Conservation (phyloP, 2,888 invertebrate genomes). For the Limnephilus marmoratus region DNA sequence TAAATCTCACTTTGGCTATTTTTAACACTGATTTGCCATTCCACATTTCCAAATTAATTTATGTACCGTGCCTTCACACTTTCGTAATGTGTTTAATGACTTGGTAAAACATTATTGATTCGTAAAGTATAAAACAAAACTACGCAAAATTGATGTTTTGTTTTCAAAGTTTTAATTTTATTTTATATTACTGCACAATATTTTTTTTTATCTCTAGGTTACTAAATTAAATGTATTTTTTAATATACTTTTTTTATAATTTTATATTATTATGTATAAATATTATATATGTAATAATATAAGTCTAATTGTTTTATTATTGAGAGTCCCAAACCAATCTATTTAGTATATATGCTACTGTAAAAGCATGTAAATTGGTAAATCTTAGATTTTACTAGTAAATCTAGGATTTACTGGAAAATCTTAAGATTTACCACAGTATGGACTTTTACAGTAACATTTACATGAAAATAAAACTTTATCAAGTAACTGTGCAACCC, state of each 20-base stretch:
- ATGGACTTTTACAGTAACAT: no score
- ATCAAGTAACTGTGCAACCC: no score
- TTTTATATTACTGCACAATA: neutral
- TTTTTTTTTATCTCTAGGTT: neutral
- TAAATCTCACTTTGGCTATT: neutral
- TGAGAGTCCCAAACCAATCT: neutral
- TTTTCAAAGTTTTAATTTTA: neutral
- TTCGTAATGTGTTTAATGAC: neutral
- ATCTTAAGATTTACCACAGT: no score
- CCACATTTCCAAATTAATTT: neutral
- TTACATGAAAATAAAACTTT: no score
- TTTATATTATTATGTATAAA: neutral
- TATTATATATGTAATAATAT: neutral
- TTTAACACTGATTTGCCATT: neutral
- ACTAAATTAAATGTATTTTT: neutral
- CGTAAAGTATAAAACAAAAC: neutral
- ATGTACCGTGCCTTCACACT: neutral
- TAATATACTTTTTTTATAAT: neutral
- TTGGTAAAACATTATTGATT: neutral
- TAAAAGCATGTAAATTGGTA: no score
- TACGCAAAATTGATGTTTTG: neutral
- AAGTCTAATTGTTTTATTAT: neutral
- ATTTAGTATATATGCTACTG: no score
- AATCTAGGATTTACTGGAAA: no score
- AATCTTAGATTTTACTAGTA: no score